These are phyloP conservation scores for Lamprologus callipterus DNA, from an alignment of 2,113 vertebrate genomes.

Conservation along the genomic window DNA sequence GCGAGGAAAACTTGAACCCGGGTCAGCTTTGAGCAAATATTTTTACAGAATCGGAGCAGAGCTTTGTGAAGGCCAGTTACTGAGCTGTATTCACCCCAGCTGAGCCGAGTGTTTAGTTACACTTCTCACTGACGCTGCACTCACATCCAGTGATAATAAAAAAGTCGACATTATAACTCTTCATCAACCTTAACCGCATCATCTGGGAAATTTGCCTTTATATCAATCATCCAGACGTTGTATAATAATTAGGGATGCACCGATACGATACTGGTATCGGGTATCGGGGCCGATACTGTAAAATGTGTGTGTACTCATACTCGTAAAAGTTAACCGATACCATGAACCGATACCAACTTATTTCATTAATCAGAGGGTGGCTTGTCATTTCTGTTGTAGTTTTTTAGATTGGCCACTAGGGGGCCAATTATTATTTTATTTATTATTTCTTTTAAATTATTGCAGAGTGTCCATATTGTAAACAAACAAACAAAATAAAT, in stretches of 20 bases:
- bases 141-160: neutral
- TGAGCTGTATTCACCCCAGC: conserved; percentile 12
- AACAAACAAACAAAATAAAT: no score
- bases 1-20: conserved; percentile 12
- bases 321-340: no score
- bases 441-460: no score
- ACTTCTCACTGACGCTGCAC: neutral
- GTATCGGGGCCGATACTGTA: no score
- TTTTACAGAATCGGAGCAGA: neutral
- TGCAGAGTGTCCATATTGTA: no score
- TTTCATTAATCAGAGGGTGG: no score
- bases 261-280: no score
- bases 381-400: no score
- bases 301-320: no score
- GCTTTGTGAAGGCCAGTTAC: conserved; percentile 4
- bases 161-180: neutral
- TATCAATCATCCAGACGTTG: neutral
- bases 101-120: neutral
- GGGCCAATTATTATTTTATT: no score
- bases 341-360: no score
- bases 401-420: no score
- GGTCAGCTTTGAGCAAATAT: conserved; percentile 35
- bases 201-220: neutral
- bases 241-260: neutral
- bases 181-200: neutral